Evolutionary conservation across 2,113 vertebrate species (phyloP).

Genomic region (Heliornis fulica): DNA sequence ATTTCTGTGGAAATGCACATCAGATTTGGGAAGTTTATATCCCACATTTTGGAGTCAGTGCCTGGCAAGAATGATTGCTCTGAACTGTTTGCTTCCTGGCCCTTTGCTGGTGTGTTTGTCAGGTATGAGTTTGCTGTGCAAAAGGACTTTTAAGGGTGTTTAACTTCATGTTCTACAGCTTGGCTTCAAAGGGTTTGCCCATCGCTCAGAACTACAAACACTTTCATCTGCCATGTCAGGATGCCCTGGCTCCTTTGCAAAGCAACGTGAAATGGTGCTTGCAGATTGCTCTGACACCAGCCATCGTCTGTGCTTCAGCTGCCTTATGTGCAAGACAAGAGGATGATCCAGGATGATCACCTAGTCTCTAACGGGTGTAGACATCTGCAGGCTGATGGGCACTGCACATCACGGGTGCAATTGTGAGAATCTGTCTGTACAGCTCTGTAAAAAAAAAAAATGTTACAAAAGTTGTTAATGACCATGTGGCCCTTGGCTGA

Average conservation of each 20-base stretch:
- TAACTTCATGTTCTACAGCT: not conserved
- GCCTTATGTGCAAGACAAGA: not conserved
- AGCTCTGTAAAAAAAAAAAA: fast-evolving
- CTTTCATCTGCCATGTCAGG: not conserved
- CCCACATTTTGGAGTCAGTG: not conserved
- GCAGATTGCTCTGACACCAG: not conserved
- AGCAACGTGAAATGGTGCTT: not conserved
- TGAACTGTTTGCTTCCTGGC: not conserved
- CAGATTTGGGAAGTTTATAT: not conserved
- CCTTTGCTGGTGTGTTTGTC: not conserved
- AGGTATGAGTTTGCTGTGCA: not conserved
- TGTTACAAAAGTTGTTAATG: not conserved
- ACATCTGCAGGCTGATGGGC: not conserved
- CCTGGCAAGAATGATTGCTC: not conserved
- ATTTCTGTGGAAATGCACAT: not conserved
- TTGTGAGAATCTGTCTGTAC: not conserved
- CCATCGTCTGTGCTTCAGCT: not conserved
- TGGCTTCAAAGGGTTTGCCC: not conserved
- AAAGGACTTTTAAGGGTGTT: not conserved
- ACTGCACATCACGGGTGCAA: not conserved
- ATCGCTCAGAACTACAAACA: not conserved
- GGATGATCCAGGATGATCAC: fast-evolving
- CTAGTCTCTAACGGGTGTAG: not conserved
- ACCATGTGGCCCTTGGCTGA: not conserved
- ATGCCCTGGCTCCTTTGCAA: not conserved